Percentiles rank a stretch among this genome's conserved stretches.
phyloP scores from a whole-genome alignment of 2,797 vertebrate genomes.

The Scyliorhinus canicula region DNA sequence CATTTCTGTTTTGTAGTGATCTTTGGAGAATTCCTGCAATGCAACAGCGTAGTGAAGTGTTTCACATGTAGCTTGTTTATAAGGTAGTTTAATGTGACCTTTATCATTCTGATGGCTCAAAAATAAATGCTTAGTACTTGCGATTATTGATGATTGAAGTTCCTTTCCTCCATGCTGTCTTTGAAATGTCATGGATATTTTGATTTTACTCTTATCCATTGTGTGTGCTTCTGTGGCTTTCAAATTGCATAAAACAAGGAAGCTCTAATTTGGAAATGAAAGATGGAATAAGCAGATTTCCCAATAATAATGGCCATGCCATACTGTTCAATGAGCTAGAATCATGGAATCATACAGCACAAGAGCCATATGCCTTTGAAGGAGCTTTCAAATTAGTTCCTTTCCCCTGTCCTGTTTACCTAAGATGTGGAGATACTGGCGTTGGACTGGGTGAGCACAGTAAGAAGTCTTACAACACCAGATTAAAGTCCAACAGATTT shows the following conservation, averaged over 20 bases:
- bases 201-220: neutral
- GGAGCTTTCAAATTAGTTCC: too few relatives aligned
- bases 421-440: too few relatives aligned
- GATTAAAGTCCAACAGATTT: too few relatives aligned
- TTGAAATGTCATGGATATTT: neutral
- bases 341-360: neutral
- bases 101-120: neutral
- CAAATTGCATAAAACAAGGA: neutral
- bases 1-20: neutral
- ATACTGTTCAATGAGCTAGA: neutral
- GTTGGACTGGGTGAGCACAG: too few relatives aligned
- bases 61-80: neutral
- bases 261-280: neutral
- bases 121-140: slow-evolving; percentile 3
- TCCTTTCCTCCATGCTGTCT: neutral
- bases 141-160: neutral
- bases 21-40: neutral
- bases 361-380: neutral
- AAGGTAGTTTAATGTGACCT: neutral
- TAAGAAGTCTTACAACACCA: too few relatives aligned
- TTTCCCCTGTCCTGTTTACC: neutral
- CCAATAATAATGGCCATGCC: neutral
- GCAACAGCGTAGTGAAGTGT: neutral
- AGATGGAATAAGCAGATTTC: neutral
- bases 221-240: neutral